Evolutionary conservation across 2,113 vertebrate genomes (phyloP).

Genomic region (Scatophagus argus): DNA sequence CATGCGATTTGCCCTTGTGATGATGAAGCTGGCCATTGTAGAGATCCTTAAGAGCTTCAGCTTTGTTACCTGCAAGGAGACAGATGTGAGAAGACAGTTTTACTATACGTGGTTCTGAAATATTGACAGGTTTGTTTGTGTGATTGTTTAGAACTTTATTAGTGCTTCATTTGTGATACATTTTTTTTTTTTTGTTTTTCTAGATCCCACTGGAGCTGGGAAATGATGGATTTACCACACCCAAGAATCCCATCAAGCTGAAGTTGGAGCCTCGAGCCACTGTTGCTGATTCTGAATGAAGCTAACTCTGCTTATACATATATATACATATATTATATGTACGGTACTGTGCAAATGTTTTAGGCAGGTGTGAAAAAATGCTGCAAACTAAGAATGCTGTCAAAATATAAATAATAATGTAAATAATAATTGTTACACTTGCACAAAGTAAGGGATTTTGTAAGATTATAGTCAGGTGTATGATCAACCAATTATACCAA

Average conservation of each 20-base stretch:
- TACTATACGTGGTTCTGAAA: neutral
- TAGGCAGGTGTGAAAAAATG: too few species aligned
- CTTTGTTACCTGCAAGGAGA: slow-evolving; percentile 83
- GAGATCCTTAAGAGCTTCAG: slow-evolving; percentile 81
- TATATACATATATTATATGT: too few species aligned
- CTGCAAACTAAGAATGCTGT: too few species aligned
- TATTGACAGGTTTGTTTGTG: neutral
- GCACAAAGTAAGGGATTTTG: too few species aligned
- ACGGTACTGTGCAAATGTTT: too few species aligned
- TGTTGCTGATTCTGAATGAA: neutral
- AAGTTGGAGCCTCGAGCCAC: slow-evolving; percentile 75
- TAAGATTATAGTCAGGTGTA: too few species aligned
- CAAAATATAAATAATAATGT: too few species aligned
- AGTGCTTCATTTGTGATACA: neutral
- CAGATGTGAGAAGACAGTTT: slow-evolving; percentile 73
- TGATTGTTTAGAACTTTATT: neutral
- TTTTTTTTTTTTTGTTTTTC: slow-evolving; percentile 5
- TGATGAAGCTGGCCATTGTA: slow-evolving; percentile 74
- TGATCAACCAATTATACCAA: too few species aligned
- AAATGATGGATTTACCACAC: slow-evolving; percentile 46
- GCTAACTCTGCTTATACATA: slow-evolving; percentile 2
- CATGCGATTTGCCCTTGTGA: slow-evolving; percentile 83
- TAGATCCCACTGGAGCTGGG: slow-evolving; percentile 81
- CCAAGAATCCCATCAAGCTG: slow-evolving; percentile 80
- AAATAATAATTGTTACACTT: too few species aligned